Evolutionary conservation across 2,888 invertebrate genomes (phyloP).

Genomic region (Escarpia spicata): DNA sequence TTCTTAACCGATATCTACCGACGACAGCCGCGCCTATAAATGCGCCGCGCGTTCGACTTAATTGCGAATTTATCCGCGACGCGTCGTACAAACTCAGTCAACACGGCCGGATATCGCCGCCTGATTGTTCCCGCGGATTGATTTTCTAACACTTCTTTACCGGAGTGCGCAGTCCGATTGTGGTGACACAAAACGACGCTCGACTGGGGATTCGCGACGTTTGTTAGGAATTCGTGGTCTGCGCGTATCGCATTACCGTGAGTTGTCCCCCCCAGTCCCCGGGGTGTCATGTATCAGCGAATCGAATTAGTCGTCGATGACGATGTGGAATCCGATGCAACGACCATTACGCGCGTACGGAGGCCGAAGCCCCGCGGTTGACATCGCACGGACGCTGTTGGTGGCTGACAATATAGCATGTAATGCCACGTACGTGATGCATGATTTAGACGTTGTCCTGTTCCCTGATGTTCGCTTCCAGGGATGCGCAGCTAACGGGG

Average conservation of each 20-base stretch:
- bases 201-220: background rate
- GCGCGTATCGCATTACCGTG: background rate
- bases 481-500: background rate
- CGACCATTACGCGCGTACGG: background rate
- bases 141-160: background rate
- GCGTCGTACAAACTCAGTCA: background rate
- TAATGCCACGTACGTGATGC: background rate
- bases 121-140: background rate
- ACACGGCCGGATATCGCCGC: background rate
- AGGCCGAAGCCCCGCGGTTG: background rate
- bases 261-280: background rate
- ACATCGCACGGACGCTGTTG: background rate
- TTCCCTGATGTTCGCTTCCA: background rate
- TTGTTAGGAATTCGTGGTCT: background rate
- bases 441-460: background rate
- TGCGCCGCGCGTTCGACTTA: background rate
- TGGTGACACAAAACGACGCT: background rate
- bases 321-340: background rate
- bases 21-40: slow-evolving; percentile 10
- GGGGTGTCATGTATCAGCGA: background rate
- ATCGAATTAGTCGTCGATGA: slow-evolving; percentile 1
- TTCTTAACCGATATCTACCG: background rate
- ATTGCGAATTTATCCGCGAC: background rate
- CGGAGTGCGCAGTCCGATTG: background rate
- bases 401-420: background rate